Conservation (phyloP, 92 coral and sea anemone species). For the Bergia sp. region DNA sequence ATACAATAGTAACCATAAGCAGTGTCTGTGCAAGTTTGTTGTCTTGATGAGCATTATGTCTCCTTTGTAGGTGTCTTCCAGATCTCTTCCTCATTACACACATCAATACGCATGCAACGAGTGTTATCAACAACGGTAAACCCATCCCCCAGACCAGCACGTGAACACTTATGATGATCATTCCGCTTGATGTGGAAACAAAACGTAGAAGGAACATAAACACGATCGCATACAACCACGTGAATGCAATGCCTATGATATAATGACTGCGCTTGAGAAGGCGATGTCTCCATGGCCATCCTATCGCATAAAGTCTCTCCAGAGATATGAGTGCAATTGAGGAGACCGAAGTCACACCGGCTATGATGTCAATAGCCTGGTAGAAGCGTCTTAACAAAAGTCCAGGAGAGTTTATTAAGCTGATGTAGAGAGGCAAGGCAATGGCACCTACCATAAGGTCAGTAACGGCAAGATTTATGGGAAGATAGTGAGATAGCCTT, state of each 20-base stretch:
- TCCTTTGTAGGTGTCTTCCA: neutral
- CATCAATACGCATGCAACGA: neutral
- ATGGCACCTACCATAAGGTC: neutral
- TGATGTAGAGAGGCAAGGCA: neutral
- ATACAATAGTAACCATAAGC: neutral
- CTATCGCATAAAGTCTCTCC: no score
- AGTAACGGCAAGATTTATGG: constrained; percentile 5
- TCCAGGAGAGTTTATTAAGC: neutral
- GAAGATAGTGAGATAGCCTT: neutral
- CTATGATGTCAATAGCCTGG: neutral
- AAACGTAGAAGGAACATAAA: neutral
- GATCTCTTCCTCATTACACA: neutral
- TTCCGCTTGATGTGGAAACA: neutral
- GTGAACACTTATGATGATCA: neutral
- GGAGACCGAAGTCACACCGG: neutral
- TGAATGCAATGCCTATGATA: neutral
- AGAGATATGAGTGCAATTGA: no score
- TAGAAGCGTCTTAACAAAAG: neutral
- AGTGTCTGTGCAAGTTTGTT: neutral
- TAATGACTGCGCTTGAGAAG: neutral
- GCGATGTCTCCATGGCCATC: neutral
- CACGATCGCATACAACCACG: neutral
- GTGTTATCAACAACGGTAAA: neutral
- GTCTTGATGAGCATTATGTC: neutral
- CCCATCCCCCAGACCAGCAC: neutral